Evolutionary conservation across 1,140 invertebrate genomes (phyloP).

Genomic region (Charaxes varanes): DNA sequence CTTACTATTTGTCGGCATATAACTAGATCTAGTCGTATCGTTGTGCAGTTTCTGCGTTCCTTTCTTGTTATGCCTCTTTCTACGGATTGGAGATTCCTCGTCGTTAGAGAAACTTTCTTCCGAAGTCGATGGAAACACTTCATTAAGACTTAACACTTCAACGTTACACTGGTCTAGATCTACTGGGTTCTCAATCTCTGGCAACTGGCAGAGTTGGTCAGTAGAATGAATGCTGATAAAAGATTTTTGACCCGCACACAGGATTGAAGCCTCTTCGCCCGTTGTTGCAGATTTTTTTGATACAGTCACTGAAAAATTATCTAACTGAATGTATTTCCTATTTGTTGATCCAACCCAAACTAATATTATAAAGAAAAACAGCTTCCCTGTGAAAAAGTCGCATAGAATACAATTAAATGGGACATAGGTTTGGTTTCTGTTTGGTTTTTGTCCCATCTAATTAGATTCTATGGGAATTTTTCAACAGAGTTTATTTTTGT

Average conservation of each 20-base stretch:
- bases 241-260: conserved; percentile 51
- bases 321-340: no score
- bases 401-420: no score
- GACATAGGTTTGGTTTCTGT: no score
- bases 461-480: no score
- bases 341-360: no score
- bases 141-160: conserved; percentile 61
- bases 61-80: conserved; percentile 33
- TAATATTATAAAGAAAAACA: no score
- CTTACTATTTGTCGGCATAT: conserved; percentile 55
- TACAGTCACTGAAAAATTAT: conserved; percentile 58
- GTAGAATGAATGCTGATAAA: conserved; percentile 69
- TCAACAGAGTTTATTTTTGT: no score
- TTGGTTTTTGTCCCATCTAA: no score
- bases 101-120: conserved; percentile 61
- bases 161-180: conserved; percentile 57
- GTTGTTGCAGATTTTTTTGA: conserved; percentile 48
- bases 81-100: conserved; percentile 43
- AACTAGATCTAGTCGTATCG: conserved; percentile 32
- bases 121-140: conserved; percentile 63
- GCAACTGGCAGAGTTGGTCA: conserved; percentile 52
- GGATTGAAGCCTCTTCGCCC: conserved; percentile 30
- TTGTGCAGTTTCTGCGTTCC: conserved; percentile 27
- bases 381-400: no score
- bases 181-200: conserved; percentile 31